phyloP scores from a whole-genome alignment of 2,113 vertebrate genomes.

The Phasianus colchicus region DNA sequence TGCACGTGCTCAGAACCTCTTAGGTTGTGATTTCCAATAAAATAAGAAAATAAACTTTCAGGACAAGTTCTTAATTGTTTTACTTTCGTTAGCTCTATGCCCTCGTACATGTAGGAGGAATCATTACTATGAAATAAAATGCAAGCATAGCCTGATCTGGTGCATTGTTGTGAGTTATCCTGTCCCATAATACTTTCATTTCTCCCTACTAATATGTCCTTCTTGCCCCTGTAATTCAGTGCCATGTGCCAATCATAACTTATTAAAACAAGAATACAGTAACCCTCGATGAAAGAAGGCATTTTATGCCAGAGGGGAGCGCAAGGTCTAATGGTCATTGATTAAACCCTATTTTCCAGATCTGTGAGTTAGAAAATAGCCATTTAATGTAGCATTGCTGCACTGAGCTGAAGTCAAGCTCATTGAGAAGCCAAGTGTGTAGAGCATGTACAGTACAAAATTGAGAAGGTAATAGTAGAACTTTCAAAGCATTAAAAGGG shows the following conservation, averaged over 20 bases:
- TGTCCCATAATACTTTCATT: slow-evolving; percentile 12
- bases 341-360: slow-evolving; percentile 78
- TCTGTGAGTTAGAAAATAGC: slow-evolving; percentile 76
- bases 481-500: not conserved
- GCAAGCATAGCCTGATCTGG: not conserved
- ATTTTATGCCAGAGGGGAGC: slow-evolving; percentile 53
- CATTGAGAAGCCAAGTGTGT: not conserved
- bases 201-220: slow-evolving; percentile 20
- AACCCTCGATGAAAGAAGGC: slow-evolving; percentile 34
- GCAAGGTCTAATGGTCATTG: slow-evolving; percentile 70
- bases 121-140: slow-evolving; percentile 2
- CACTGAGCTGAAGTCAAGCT: slow-evolving; percentile 33
- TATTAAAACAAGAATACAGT: slow-evolving; percentile 25
- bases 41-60: not conserved
- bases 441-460: not conserved
- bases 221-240: not conserved
- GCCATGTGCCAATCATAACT: slow-evolving; percentile 35
- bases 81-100: not conserved
- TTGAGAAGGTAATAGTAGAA: not conserved
- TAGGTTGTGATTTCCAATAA: not conserved
- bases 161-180: not conserved
- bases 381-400: slow-evolving; percentile 66
- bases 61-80: not conserved
- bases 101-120: not conserved
- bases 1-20: not conserved